These are phyloP conservation scores for Andrena minutula DNA, from an alignment of 2,888 invertebrate genomes.

Conservation along the genomic window DNA sequence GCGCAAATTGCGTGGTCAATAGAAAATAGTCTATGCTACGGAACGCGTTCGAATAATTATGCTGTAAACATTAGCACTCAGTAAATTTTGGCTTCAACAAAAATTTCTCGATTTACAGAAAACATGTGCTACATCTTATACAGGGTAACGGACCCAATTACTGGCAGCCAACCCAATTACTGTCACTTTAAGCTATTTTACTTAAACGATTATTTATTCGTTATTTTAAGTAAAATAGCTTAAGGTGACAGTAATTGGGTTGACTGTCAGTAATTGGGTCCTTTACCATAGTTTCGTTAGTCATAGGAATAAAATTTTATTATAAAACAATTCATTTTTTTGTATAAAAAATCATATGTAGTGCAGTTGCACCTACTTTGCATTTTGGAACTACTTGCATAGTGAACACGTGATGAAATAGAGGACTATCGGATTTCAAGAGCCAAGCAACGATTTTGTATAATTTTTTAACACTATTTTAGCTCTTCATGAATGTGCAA, in stretches of 20 bases:
- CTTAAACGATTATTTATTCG: no score
- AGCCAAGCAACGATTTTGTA: no score
- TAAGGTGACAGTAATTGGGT: no score
- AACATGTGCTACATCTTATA: background rate
- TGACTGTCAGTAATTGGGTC: no score
- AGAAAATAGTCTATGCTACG: background rate
- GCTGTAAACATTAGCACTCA: background rate
- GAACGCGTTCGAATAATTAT: background rate
- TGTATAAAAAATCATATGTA: background rate
- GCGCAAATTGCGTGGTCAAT: background rate
- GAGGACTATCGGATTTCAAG: no score
- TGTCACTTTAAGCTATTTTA: no score
- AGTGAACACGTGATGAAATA: no score
- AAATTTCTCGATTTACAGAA: background rate
- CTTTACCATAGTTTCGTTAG: background rate
- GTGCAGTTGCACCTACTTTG: background rate
- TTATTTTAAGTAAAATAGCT: no score
- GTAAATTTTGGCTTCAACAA: background rate
- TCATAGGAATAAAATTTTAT: background rate
- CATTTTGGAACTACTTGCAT: background rate
- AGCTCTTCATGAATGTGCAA: no score
- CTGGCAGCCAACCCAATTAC: no score
- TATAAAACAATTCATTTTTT: background rate
- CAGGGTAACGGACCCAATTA: no score
- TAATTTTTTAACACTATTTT: no score